Evolutionary conservation across 1,140 invertebrate genomes (phyloP).

Genomic region (Drosophila triauraria): DNA sequence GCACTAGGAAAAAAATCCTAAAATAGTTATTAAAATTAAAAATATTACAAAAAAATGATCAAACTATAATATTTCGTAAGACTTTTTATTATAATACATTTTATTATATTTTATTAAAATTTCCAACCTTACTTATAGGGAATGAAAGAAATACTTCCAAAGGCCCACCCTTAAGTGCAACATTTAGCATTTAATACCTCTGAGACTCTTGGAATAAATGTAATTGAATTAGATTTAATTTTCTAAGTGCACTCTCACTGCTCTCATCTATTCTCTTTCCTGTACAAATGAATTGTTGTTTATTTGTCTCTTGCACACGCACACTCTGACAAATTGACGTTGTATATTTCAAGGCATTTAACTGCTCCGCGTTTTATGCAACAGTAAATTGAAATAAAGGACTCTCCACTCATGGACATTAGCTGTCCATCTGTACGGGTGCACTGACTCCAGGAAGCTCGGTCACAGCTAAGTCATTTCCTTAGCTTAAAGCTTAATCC

Average conservation of each 20-base stretch:
- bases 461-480: constrained; percentile 3
- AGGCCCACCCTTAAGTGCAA: background rate
- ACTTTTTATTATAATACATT: background rate
- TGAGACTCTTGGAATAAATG: background rate
- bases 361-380: constrained; percentile 65
- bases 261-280: constrained; percentile 19
- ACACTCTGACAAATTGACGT: constrained; percentile 55
- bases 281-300: constrained; percentile 75
- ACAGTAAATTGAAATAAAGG: constrained; percentile 75
- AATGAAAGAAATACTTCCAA: background rate
- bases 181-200: background rate
- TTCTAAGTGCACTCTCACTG: constrained; percentile 13
- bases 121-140: background rate
- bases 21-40: background rate
- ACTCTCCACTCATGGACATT: constrained; percentile 12
- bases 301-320: constrained; percentile 59
- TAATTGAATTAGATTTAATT: constrained; percentile 5
- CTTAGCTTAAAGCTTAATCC: constrained; percentile 29
- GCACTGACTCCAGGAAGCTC: constrained; percentile 20
- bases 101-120: background rate
- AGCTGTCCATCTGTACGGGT: background rate
- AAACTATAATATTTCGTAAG: background rate
- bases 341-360: constrained; percentile 67
- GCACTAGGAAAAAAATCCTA: constrained; percentile 9
- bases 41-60: background rate